phyloP scores from a whole-genome alignment of 2,797 vertebrate species.

The Schizopygopsis pylzovi region DNA sequence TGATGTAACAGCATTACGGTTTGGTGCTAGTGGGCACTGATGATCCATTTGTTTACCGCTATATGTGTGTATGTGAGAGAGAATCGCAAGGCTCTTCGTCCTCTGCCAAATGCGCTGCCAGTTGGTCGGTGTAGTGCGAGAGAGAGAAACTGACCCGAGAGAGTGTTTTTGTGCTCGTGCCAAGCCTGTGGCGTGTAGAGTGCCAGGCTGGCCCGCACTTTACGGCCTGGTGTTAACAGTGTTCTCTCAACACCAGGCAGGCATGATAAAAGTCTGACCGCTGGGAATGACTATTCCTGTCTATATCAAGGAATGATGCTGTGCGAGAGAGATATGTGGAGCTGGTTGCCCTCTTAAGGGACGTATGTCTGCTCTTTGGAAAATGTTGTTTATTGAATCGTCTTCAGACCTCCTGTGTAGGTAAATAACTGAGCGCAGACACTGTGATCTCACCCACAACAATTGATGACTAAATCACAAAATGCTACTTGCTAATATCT shows the following conservation, averaged over 20 bases:
- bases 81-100: not conserved
- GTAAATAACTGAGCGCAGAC: constrained; percentile 6
- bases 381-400: constrained; percentile 40
- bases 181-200: constrained; percentile 23
- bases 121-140: constrained; percentile 25
- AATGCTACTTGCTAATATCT: constrained; percentile 17
- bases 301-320: constrained; percentile 18
- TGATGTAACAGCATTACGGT: constrained; percentile 58
- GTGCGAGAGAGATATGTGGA: constrained; percentile 36
- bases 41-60: constrained; percentile 36
- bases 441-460: not conserved
- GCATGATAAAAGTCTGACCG: constrained; percentile 31
- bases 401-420: constrained; percentile 27
- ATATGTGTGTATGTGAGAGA: constrained; percentile 7
- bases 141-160: constrained; percentile 37
- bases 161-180: constrained; percentile 32
- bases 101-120: constrained; percentile 37
- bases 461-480: constrained; percentile 21
- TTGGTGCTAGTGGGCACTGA: constrained; percentile 56
- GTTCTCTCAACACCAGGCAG: constrained; percentile 40
- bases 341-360: constrained; percentile 28
- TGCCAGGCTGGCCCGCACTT: constrained; percentile 33
- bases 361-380: constrained; percentile 11
- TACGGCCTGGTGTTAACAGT: constrained; percentile 30
- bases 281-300: constrained; percentile 35